A percentile compares a stretch with the other conserved stretches of the same genome.
These are phyloP conservation scores for Sphecodes monilicornis DNA, from an alignment of 2,888 invertebrate genomes.

Conservation along the genomic window DNA sequence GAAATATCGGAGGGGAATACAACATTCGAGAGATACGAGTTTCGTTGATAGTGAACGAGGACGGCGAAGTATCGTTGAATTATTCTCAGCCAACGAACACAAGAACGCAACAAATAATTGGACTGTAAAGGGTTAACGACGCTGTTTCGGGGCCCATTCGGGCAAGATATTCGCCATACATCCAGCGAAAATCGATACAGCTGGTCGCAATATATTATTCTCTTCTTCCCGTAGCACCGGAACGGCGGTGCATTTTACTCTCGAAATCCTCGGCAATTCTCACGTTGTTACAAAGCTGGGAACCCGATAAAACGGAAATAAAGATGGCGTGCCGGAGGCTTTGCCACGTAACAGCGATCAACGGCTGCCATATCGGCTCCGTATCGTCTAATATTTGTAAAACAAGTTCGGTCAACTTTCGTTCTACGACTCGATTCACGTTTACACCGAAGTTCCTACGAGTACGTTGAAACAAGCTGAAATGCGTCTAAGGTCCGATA, in stretches of 20 bases:
- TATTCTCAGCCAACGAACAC: neutral
- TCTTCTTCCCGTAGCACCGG: slow-evolving; percentile 14
- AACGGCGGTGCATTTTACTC: slow-evolving; percentile 39
- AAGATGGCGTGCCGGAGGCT: neutral
- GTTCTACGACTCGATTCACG: neutral
- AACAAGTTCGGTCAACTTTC: slow-evolving; percentile 19
- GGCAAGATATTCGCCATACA: slow-evolving; percentile 26
- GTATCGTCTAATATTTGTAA: slow-evolving; percentile 7
- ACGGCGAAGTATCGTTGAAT: slow-evolving; percentile 1
- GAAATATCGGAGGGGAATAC: neutral
- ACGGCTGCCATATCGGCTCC: neutral
- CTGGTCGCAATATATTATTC: slow-evolving; percentile 47
- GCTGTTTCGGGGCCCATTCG: neutral
- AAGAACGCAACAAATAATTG: slow-evolving; percentile 23
- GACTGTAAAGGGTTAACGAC: slow-evolving; percentile 30
- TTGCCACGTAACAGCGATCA: neutral
- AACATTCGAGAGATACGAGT: neutral
- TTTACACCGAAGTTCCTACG: neutral
- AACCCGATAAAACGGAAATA: neutral
- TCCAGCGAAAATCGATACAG: slow-evolving; percentile 49
- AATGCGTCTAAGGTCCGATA: neutral
- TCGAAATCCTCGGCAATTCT: slow-evolving; percentile 41
- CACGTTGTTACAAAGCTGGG: slow-evolving; percentile 35
- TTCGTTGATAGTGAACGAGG: neutral
- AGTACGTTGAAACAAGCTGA: neutral